Percentiles rank a stretch among this genome's conserved stretches.
Conservation (phyloP, 2,797 vertebrate species). For the Tamandua tetradactyla region DNA sequence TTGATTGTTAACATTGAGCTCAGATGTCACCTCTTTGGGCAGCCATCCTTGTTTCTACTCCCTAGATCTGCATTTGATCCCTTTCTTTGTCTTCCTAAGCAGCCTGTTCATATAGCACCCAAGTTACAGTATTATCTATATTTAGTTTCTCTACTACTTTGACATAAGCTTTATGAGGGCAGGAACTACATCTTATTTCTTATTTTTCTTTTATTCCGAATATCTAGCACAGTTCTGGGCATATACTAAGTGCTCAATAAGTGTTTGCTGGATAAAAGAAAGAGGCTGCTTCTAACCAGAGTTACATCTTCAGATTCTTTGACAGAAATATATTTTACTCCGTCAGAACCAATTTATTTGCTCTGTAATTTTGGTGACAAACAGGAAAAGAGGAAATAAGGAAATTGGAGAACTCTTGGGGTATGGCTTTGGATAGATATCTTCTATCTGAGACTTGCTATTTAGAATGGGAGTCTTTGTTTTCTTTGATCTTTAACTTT, state of each 20-base stretch:
- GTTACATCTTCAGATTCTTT: not conserved
- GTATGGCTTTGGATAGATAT: not conserved
- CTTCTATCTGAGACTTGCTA: not conserved
- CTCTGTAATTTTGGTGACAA: slow-evolving; percentile 38
- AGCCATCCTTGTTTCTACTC: not conserved
- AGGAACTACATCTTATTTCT: not conserved
- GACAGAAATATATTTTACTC: slow-evolving; percentile 10
- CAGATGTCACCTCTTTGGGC: not conserved
- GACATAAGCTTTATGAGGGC: not conserved
- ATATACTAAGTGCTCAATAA: not conserved
- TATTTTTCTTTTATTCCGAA: not conserved
- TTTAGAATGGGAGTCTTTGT: not conserved
- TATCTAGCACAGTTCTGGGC: not conserved
- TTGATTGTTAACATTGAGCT: not conserved
- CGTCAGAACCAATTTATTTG: not conserved
- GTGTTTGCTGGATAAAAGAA: not conserved
- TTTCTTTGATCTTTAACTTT: not conserved
- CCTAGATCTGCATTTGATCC: not conserved
- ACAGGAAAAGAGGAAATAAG: not conserved
- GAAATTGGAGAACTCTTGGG: slow-evolving; percentile 36
- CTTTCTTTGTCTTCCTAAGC: not conserved
- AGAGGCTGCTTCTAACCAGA: not conserved
- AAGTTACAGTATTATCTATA: not conserved
- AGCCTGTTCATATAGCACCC: not conserved
- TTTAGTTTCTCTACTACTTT: slow-evolving; percentile 15